These are phyloP conservation scores for Lasioglossum leucozonium DNA, from an alignment of 2,888 invertebrate genomes.

Conservation along the genomic window DNA sequence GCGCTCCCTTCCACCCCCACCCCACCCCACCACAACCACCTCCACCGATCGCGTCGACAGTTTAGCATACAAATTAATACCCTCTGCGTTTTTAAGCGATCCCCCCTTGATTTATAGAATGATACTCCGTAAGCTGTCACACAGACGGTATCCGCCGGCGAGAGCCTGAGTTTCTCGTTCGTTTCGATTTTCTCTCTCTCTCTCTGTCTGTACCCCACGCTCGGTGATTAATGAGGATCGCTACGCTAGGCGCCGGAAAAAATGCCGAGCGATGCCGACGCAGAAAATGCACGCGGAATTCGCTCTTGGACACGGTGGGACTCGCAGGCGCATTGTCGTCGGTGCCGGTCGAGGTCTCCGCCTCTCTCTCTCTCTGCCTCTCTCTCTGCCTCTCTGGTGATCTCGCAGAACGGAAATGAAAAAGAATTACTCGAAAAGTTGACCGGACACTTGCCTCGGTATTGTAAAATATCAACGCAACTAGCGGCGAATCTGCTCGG, in stretches of 20 bases:
- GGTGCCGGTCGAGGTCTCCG: background rate
- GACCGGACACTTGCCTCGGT: background rate
- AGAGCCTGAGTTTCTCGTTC: conserved; percentile 13
- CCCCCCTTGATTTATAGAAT: conserved; percentile 61
- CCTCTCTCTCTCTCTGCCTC: no score
- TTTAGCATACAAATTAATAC: conserved; percentile 70
- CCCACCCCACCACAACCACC: background rate
- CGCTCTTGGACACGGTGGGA: background rate
- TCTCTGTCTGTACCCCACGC: background rate
- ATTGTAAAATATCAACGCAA: background rate
- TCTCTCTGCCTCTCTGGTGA: background rate
- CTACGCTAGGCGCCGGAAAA: background rate
- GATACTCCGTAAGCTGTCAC: conserved; percentile 18
- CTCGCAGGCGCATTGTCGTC: background rate
- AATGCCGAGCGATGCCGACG: background rate
- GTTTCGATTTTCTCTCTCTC: conserved; percentile 20
- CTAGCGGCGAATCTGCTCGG: background rate
- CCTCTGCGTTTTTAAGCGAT: conserved; percentile 47
- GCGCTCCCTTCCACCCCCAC: conserved; percentile 28
- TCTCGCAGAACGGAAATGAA: background rate
- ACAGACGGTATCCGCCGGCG: conserved; percentile 2
- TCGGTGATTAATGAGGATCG: conserved; percentile 25
- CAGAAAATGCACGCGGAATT: background rate
- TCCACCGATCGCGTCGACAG: conserved; percentile 20
- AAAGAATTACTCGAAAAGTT: background rate